Evolutionary conservation across 2,888 invertebrate genomes (phyloP).

Genomic region (Euspilapteryx auroguttella): DNA sequence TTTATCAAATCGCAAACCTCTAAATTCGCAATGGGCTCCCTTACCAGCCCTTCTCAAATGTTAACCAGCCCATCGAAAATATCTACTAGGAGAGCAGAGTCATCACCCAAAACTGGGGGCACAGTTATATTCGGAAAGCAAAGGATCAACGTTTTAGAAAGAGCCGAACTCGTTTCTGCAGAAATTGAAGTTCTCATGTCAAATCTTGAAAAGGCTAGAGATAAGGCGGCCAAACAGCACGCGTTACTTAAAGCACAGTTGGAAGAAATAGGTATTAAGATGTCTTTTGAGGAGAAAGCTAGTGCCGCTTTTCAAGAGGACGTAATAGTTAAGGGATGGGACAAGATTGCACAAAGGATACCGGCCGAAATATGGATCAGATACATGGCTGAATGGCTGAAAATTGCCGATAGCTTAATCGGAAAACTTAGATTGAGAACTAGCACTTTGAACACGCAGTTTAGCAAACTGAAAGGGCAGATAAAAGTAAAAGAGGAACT

Average conservation of each 20-base stretch:
- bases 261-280: constrained; percentile 57
- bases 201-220: constrained; percentile 21
- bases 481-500: constrained; percentile 58
- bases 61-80: constrained; percentile 17
- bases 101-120: constrained; percentile 29
- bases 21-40: constrained; percentile 18
- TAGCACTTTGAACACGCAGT: constrained; percentile 54
- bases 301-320: constrained; percentile 46
- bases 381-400: constrained; percentile 65
- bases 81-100: constrained; percentile 31
- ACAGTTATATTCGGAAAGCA: constrained; percentile 30
- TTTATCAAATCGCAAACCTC: constrained; percentile 28
- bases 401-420: constrained; percentile 50
- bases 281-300: constrained; percentile 47
- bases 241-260: constrained; percentile 47
- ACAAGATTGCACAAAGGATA: constrained; percentile 62
- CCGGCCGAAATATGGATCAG: constrained; percentile 63
- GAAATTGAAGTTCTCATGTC: constrained; percentile 49
- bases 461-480: constrained; percentile 52
- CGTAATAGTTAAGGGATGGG: constrained; percentile 53
- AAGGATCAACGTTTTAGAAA: constrained; percentile 51
- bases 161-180: constrained; percentile 43
- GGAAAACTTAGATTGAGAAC: constrained; percentile 63
- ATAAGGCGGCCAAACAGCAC: constrained; percentile 27
- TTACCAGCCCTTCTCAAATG: constrained; percentile 23